Base-by-base conservation (phyloP, 1,140 invertebrate species). In the Papilio polytes region DNA sequence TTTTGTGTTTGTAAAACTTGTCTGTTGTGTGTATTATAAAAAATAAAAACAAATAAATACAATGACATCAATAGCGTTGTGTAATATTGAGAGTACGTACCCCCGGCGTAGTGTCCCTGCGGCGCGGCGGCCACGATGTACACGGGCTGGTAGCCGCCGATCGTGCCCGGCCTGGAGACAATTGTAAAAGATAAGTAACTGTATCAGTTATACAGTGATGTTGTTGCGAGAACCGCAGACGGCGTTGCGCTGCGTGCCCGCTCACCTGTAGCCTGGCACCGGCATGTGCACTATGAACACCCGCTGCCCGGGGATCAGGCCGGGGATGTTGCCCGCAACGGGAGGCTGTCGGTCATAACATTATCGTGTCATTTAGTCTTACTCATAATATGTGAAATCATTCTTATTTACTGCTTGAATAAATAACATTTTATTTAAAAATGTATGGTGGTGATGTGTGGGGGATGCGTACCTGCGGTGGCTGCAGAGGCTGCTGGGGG, bases 231-330 rank as follows among this genome's bases (percentile, higher is more conserved):
- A 18, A 0, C 15, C 4, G 53, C 53, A 56, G 8, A 18, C 18
- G 51, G 51, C 18, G 51, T 18, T 20, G 53, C 18, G 51, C 51
- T 13, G 51, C 6, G 51, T 18, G 15, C 6, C 15, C 51, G n/a
- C 53, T 70, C 80, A 94, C 92, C 91, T 91, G 63, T 88, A 86
- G 74, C 91, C 91, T 13, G 91, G 88, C 0, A 93, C 82, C 20
- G 91, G 92, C 92, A 94, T 94, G 80, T 94, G 90, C 0, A 93
- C 89, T 44, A 94, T 94, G 84, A 95, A 96, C 70, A 95, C 95
- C 72, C 94, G 86, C 72, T 96, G 94, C 8, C 95, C 95, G 1
- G 95, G 95, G 31, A 92, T 82, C 8, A 96, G 78, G 22, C 91
- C 93, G 0, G 92, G 90, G 8, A 92, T 84, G 26, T 90, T 92